A percentile compares a stretch with the other conserved stretches of the same genome.
Evolutionary conservation across 2,113 vertebrate species (phyloP).

Genomic region (Dasyornis broadbenti): DNA sequence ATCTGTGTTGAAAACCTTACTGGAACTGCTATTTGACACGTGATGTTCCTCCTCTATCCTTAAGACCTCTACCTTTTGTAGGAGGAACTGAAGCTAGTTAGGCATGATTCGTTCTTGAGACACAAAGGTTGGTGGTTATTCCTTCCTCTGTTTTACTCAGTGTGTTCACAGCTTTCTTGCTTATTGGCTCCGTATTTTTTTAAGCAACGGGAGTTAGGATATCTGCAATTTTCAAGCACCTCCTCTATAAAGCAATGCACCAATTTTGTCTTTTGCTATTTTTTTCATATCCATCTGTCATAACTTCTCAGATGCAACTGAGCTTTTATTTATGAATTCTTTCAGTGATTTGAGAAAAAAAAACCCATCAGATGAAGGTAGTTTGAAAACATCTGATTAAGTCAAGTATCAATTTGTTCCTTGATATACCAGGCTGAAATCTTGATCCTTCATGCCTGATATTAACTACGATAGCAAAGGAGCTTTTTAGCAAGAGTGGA

Average conservation of each 20-base stretch:
- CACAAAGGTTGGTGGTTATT: not conserved
- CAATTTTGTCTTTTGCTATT: not conserved
- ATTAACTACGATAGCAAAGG: not conserved
- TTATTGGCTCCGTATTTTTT: not conserved
- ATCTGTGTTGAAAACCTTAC: not conserved
- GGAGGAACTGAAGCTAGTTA: not conserved
- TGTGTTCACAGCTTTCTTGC: not conserved
- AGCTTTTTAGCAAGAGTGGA: not conserved
- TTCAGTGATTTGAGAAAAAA: not conserved
- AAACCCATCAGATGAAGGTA: not conserved
- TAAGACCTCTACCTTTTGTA: not conserved
- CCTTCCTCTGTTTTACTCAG: not conserved
- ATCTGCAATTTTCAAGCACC: not conserved
- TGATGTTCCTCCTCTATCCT: not conserved
- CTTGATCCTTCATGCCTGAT: not conserved
- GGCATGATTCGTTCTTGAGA: not conserved
- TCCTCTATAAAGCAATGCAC: not conserved
- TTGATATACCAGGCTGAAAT: not conserved
- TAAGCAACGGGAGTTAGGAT: not conserved
- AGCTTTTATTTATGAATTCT: not conserved
- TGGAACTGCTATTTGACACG: not conserved
- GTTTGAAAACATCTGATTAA: conserved; percentile 39
- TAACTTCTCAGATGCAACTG: not conserved
- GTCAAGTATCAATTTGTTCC: conserved; percentile 17
- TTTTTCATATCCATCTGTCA: not conserved